Evolutionary conservation across 2,888 invertebrate species (phyloP), one percentile per base, ranked within the genome.

Genomic region (Hesperia comma): DNA sequence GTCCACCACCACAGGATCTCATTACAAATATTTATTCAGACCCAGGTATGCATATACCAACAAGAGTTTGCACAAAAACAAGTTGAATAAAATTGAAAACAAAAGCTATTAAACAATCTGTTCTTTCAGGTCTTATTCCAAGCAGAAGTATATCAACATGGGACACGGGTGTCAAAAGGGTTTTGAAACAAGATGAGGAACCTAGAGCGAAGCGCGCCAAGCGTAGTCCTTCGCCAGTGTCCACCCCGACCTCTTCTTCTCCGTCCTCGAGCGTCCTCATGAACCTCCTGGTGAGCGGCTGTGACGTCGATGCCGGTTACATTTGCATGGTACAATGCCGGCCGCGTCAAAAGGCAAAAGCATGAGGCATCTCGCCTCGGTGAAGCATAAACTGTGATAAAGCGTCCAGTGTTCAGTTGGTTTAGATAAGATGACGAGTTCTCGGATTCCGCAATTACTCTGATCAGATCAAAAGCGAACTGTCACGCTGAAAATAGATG

Each of bases 221-320:
- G 75, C 92, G 86, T 73, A 92, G 88, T 75, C 89, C 90, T 5
- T 89, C 90, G 1, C 88, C 90, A 12, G 77, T 78, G 14, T 77
- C 77, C 67, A 71, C 79, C 62, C 76, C 79, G 1, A 26, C 51
- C 2, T 79, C 85, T 8, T 76, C 73, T 63, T 93, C 94, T 71
- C 94, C 94, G 68, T 95, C 95, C 66, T 95, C 95, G 75, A 96
- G 96, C 88, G 98, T 98, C 83, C 95, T 98, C 82, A 97, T 98
- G 96, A 98, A 98, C 93, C 95, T 98, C 77, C 94, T 98, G 93
- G 96, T 98, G 93, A 98, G 97, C 94, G 98, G 98, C 79, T 98
- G 98, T 90, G 98, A 98, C 90, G 96, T 97, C 86, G 96, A 96
- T 93, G 97, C 98, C 76, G 98, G 98, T 75, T 98, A 98, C 88